These are phyloP conservation scores for Podabrus alpinus DNA, from an alignment of 2,888 invertebrate genomes.

Conservation along the genomic window DNA sequence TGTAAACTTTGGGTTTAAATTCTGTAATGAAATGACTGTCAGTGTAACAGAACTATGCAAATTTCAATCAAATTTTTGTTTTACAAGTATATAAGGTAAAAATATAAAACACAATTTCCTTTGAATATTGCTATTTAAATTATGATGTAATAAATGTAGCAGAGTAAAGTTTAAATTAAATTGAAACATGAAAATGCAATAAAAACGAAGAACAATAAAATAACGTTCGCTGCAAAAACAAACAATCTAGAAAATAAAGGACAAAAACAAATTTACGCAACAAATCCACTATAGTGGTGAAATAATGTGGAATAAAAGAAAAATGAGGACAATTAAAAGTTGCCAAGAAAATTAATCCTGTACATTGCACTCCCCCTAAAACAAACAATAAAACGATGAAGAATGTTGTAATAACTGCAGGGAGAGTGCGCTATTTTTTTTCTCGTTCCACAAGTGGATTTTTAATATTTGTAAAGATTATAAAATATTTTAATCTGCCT, in stretches of 20 bases:
- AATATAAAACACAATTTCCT: background rate
- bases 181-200: background rate
- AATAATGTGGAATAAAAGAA: conserved; percentile 1
- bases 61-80: background rate
- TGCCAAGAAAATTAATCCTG: conserved; percentile 2
- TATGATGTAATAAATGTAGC: background rate
- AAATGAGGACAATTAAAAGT: conserved; percentile 1
- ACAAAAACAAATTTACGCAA: background rate
- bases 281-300: background rate
- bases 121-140: background rate
- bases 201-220: background rate
- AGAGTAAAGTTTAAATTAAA: background rate
- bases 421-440: background rate
- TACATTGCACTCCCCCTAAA: background rate
- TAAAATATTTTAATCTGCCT: background rate
- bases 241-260: background rate
- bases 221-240: background rate
- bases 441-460: background rate
- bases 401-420: background rate
- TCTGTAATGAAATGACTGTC: background rate
- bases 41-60: background rate
- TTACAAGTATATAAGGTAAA: background rate
- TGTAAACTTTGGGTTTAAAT: background rate
- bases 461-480: background rate
- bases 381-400: background rate